These are phyloP conservation scores for Phrynocephalus guinanensis DNA, from an alignment of 2,797 vertebrate species.

Conservation along the genomic window DNA sequence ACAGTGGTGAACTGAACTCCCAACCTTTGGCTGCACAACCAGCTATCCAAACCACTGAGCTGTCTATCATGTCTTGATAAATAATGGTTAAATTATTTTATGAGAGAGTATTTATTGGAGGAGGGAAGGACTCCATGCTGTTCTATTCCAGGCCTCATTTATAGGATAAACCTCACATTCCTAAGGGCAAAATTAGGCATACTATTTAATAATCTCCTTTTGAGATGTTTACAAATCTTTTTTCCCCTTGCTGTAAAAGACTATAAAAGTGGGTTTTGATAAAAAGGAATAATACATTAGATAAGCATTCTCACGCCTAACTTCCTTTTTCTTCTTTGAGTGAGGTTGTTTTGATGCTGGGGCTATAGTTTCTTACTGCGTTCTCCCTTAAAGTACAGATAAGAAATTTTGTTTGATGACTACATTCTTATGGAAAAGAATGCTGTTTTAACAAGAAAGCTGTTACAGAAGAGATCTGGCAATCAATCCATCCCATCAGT, in stretches of 20 bases:
- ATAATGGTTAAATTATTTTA: not conserved
- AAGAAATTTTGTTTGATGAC: not conserved
- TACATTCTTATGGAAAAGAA: not conserved
- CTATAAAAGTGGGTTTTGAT: not conserved
- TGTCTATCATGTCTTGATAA: no score
- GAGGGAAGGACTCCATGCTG: no score
- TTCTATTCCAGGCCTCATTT: not conserved
- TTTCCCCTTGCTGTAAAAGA: not conserved
- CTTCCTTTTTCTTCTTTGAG: not conserved
- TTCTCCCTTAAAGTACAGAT: not conserved
- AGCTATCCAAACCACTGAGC: no score
- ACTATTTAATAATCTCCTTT: not conserved
- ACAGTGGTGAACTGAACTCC: no score
- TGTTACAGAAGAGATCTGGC: slow-evolving; percentile 8
- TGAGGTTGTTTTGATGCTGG: not conserved
- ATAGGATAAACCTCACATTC: not conserved
- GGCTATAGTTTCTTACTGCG: not conserved
- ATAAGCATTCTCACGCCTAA: not conserved
- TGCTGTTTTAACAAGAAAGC: slow-evolving; percentile 39
- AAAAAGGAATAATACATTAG: not conserved
- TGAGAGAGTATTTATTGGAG: not conserved
- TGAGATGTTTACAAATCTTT: slow-evolving; percentile 7
- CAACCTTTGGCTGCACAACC: no score
- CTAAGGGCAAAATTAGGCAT: not conserved
- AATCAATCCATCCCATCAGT: slow-evolving; percentile 40